Evolutionary conservation across 1,140 invertebrate genomes (phyloP), one percentile per base, ranked within the genome.

Genomic region (Chrysomallon squamiferum): DNA sequence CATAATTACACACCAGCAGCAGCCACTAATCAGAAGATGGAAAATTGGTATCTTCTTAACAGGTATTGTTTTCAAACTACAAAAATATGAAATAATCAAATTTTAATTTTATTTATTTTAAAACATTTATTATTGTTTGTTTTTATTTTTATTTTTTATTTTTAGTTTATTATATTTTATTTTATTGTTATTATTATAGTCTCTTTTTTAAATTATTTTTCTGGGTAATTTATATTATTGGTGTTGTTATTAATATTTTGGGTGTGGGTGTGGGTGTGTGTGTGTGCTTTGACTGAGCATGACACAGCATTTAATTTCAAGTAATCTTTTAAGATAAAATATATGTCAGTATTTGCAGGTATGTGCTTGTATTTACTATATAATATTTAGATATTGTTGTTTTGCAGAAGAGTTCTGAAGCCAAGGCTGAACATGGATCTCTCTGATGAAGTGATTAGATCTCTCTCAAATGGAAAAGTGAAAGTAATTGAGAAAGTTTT

Each of bases 1-100:
- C 83, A 86, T 66, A 85, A 84, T 68, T 85, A 82, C 60, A 58
- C 72, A 18, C 71, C 81, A 3, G 75, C 78, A 25, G 72, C 71
- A 59, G 47, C 65, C 18, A 71, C 72, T 25, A 75, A 79, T 58
- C 78, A 83, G 57, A 86, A 84, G 70, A 73, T 74, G 68, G 76
- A 79, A 41, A 86, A 86, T 67, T 85, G 84, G 84, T 73, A 71
- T 59, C 47, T 83, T 20, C 58, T 86, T 2, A 85, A 86, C 74
- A 82, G 80, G 83, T 84, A 71, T 38, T 64, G 13, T 20, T 4
- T 49, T 49, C 47, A 29, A 5, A 50, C 32, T 30, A 20, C 45
- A 5, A 20, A 7, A 5, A 18, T n/a, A 22, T 6, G 11, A 4
- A 47, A n/a, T 11, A 18, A 22, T n/a, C 45, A 47, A 22, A 18